These are phyloP conservation scores for Ecliptopera silaceata DNA, from an alignment of 2,888 invertebrate genomes.

Conservation along the genomic window DNA sequence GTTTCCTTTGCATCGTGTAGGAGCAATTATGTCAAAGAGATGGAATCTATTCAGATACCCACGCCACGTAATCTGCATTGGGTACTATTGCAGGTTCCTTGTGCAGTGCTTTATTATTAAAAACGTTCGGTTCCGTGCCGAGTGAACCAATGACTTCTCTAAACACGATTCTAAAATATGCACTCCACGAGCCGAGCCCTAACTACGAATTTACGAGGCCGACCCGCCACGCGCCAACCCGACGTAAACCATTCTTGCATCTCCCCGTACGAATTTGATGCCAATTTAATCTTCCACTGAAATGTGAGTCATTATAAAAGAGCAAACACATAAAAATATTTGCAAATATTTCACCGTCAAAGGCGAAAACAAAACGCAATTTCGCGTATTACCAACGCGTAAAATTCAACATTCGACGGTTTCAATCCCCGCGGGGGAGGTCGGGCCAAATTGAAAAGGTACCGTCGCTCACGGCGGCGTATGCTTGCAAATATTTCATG, in stretches of 20 bases:
- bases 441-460: slow-evolving; percentile 69
- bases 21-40: slow-evolving; percentile 38
- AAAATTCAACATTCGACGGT: slow-evolving; percentile 62
- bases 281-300: slow-evolving; percentile 48
- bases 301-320: slow-evolving; percentile 40
- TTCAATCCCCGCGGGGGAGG: slow-evolving; percentile 53
- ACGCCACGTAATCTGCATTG: slow-evolving; percentile 48
- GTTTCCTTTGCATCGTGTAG: slow-evolving; percentile 37
- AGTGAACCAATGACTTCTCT: slow-evolving; percentile 46
- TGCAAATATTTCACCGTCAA: slow-evolving; percentile 42
- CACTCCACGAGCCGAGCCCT: slow-evolving; percentile 49
- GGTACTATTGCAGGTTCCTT: slow-evolving; percentile 38
- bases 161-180: slow-evolving; percentile 61
- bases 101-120: slow-evolving; percentile 50
- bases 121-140: slow-evolving; percentile 37
- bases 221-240: slow-evolving; percentile 44
- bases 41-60: slow-evolving; percentile 39
- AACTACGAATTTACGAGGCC: slow-evolving; percentile 63
- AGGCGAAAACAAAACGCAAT: slow-evolving; percentile 50
- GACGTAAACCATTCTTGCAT: slow-evolving; percentile 58
- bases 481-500: slow-evolving; percentile 71
- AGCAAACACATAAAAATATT: slow-evolving; percentile 37
- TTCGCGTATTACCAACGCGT: slow-evolving; percentile 52
- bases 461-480: slow-evolving; percentile 44
- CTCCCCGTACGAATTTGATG: slow-evolving; percentile 55